Evolutionary conservation across 2,888 invertebrate species (phyloP), one percentile per base, ranked within the genome.

Genomic region (Eupithecia centaureata): DNA sequence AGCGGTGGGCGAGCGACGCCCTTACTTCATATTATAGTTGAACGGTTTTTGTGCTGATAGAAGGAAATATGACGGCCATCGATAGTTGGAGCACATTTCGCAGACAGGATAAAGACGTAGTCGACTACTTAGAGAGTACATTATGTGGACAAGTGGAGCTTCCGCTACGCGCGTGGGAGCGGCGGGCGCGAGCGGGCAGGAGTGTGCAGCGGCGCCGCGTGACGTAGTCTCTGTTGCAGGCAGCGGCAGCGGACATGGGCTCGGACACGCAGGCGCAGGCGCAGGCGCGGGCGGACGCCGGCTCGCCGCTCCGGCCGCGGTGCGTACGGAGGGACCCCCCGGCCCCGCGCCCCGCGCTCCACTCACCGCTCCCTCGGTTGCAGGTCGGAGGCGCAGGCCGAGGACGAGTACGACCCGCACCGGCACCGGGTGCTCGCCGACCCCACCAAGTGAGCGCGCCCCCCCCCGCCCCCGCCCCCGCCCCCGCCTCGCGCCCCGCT

Each of bases 391-490:
- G 42, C 27, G 63, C 42, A 4, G 4, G 33, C 35, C 15, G 89
- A 92, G n/a, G 90, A 89, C 2, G 94, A 94, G 68, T 96, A 96
- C 79, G 95, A 96, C 71, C 96, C 96, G 0, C 95, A 95, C 79
- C 78, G 91, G 13, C 94, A 95, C 75, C 88, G 96, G 56, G 90
- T 94, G 27, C 94, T 95, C 22, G 91, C 94, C 54, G 95, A 95
- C 79, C 95, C 96, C 0, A 96, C 96, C 7, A 95, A 95, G 96
- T 96, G 86, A 95, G 95, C 94, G 8, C 47, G 27, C 32, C 12
- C 13, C 12, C 0, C 13, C 10, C 1, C 52, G 1, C 13, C 5
- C 13, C 52, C 13, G 15, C 3, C 38, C 3, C 7, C 38, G 38
- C 5, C 54, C 27, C n/a, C n/a, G 0, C 54, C 2, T 8, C 10